Evolutionary conservation across 2,888 invertebrate species (phyloP).

Genomic region (Drosophila silvestris): DNA sequence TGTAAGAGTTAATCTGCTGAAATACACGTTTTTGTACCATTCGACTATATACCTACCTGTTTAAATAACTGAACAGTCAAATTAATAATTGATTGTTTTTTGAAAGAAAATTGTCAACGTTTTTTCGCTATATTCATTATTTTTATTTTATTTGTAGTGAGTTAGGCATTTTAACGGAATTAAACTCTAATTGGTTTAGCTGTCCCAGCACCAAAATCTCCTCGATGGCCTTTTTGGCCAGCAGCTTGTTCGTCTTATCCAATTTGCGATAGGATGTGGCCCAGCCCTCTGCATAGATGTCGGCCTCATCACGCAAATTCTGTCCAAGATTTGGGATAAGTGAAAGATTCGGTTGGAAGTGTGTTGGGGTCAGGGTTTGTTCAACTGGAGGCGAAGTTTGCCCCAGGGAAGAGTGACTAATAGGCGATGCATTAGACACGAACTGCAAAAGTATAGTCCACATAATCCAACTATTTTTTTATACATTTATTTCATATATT

Average conservation of each 20-base stretch:
- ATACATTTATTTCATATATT: neutral
- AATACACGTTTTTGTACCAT: neutral
- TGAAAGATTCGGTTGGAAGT: neutral
- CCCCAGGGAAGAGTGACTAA: neutral
- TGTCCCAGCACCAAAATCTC: conserved; percentile 57
- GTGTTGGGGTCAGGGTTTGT: neutral
- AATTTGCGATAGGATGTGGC: conserved; percentile 57
- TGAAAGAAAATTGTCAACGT: neutral
- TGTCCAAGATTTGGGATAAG: neutral
- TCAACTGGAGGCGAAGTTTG: neutral
- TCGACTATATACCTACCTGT: neutral
- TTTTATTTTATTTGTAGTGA: neutral
- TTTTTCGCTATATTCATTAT: too few relatives aligned
- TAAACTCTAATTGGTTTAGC: conserved; percentile 46
- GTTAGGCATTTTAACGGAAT: conserved; percentile 52
- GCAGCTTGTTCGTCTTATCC: conserved; percentile 42
- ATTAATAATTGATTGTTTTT: neutral
- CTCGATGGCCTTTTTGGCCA: conserved; percentile 61
- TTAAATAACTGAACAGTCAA: neutral
- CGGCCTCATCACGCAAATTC: conserved; percentile 40
- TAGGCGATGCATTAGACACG: neutral
- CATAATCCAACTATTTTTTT: neutral
- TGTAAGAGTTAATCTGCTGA: neutral
- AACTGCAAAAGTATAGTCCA: conserved; percentile 14
- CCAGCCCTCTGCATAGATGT: conserved; percentile 53